These are phyloP conservation scores for Wiebesia pumilae DNA, from an alignment of 1,140 invertebrate species.

Conservation along the genomic window DNA sequence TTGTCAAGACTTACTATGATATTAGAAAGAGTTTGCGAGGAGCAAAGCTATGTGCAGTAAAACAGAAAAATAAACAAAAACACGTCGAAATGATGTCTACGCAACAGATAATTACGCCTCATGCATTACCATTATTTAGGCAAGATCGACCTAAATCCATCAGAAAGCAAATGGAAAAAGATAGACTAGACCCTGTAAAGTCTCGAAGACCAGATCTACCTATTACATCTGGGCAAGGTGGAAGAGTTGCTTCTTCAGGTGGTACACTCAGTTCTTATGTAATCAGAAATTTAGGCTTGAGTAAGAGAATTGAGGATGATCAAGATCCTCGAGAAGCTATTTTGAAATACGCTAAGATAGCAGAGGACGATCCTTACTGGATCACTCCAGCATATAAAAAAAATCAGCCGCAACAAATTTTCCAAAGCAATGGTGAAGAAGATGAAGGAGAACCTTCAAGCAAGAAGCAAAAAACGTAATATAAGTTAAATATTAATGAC, in stretches of 20 bases:
- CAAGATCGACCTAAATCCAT: constrained; percentile 93
- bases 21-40: constrained; percentile 89
- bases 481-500: background rate
- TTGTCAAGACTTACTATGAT: constrained; percentile 94
- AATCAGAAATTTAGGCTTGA: constrained; percentile 94
- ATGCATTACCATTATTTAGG: constrained; percentile 95
- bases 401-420: constrained; percentile 88
- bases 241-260: constrained; percentile 95
- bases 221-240: constrained; percentile 89
- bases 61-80: constrained; percentile 86
- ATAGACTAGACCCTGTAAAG: constrained; percentile 92
- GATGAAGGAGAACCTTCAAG: constrained; percentile 69
- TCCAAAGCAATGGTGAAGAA: constrained; percentile 80
- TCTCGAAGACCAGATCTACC: constrained; percentile 96
- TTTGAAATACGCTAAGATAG: constrained; percentile 96
- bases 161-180: constrained; percentile 94
- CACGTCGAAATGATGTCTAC: constrained; percentile 90
- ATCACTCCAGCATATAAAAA: constrained; percentile 92
- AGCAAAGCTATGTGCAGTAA: constrained; percentile 92
- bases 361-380: constrained; percentile 98
- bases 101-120: constrained; percentile 97
- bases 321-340: constrained; percentile 98
- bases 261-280: constrained; percentile 98
- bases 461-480: constrained; percentile 75
- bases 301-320: constrained; percentile 95